Percentiles rank a stretch among this genome's conserved stretches.
Evolutionary conservation across 2,797 vertebrate species (phyloP).

Genomic region (Neoniphon sammara): DNA sequence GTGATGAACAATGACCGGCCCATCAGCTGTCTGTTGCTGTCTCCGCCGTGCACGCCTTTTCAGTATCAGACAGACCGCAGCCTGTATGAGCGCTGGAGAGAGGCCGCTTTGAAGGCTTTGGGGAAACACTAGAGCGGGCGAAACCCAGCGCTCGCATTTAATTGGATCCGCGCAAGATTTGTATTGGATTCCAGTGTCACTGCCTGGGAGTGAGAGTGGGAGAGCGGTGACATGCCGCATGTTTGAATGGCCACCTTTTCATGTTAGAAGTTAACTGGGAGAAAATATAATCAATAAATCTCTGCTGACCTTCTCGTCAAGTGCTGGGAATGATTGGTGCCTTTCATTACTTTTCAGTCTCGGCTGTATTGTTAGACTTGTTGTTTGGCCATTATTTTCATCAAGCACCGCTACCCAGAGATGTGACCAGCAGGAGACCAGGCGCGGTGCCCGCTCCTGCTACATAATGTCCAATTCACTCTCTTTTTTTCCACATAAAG

Average conservation of each 20-base stretch:
- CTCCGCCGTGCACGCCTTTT: slow-evolving; percentile 8
- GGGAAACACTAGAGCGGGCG: slow-evolving; percentile 33
- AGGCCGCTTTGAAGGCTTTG: slow-evolving; percentile 32
- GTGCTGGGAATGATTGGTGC: slow-evolving; percentile 29
- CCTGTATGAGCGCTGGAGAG: not conserved
- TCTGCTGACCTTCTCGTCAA: not conserved
- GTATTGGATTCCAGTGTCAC: slow-evolving; percentile 54
- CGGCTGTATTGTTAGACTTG: slow-evolving; percentile 10
- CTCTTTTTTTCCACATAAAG: not conserved
- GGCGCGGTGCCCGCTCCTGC: not conserved
- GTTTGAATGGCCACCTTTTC: slow-evolving; percentile 24
- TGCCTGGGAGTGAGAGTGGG: slow-evolving; percentile 38
- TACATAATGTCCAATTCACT: not conserved
- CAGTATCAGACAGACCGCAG: slow-evolving; percentile 20
- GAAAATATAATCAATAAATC: slow-evolving; percentile 5
- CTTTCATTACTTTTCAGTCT: slow-evolving; percentile 4
- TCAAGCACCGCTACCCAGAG: not conserved
- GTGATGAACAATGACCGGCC: slow-evolving; percentile 41
- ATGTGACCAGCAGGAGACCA: slow-evolving; percentile 1
- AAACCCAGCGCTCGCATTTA: slow-evolving; percentile 43
- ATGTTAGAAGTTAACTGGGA: slow-evolving; percentile 50
- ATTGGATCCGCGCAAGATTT: slow-evolving; percentile 55
- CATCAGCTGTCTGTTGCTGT: slow-evolving; percentile 30
- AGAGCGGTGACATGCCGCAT: slow-evolving; percentile 9
- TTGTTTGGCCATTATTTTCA: slow-evolving; percentile 26